Base-by-base conservation (phyloP, 1,140 invertebrate species). In the Neomicropteryx cornuta region DNA sequence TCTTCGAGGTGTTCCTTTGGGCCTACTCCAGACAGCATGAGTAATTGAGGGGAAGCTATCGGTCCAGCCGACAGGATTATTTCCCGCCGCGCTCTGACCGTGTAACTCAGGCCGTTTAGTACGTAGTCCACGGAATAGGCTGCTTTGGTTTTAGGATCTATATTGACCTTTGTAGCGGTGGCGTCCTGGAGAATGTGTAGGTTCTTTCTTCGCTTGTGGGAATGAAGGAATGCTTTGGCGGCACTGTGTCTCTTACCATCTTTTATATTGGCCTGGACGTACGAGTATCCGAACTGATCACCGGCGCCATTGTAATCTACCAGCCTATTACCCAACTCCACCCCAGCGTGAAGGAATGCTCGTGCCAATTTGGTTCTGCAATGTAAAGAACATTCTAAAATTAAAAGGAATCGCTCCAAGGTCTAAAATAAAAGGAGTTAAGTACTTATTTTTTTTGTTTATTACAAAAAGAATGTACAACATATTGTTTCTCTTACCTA, bases 1-100 rank as follows among this genome's bases (percentile, higher is more conserved):
- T 77, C 70, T 31, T 75, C 55, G 2, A 94, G 49, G 42, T 76
- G 67, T 23, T 66, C 48, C 48, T 60, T 73, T 8, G 83, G 82
- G 1, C 86, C 87, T 5, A 90, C 68, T 0, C 87, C 87, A 1
- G 81, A 85, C 0, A 89, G 62, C 77, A 87, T 84, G 18, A 91
- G 56, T 5, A 91, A 46, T 56, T 89, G 83, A 0, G 86, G 82
- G 1, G 83, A 81, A 52, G 82, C 82, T 22, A 89, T 76, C 1
- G 83, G 68, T 0, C 85, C 87, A 6, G 80, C 82, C 22, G 79
- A 76, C 5, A 81, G 42, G 22, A 81, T 78, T 0, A 81, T 71
- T 58, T 85, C 83, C 46, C 75, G 81, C n/a, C 54, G 62, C 1
- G 76, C 77, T 38, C 58, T 61, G 4, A 73, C 67, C 22, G 54